Percentiles rank a stretch among this genome's conserved stretches.
Conservation (phyloP, 2,888 invertebrate genomes). For the Parochlus steinenii region DNA sequence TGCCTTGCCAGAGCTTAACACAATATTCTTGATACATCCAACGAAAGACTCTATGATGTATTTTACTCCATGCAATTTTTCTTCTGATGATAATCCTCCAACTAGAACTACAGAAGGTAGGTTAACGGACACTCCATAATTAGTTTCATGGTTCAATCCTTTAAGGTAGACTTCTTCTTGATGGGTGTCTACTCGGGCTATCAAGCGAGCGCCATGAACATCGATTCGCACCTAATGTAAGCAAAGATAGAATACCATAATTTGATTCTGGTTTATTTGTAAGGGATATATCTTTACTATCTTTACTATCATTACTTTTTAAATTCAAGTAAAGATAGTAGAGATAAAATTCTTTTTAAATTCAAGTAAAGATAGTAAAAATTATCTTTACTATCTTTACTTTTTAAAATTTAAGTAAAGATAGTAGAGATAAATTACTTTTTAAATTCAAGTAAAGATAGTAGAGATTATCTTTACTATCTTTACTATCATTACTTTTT, state of each 20-base stretch:
- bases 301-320: too few species aligned
- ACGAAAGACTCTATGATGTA: constrained; percentile 87
- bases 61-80: constrained; percentile 74
- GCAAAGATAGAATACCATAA: too few species aligned
- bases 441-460: too few species aligned
- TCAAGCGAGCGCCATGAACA: constrained; percentile 67
- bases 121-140: constrained; percentile 75
- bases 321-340: too few species aligned
- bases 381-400: too few species aligned
- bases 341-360: too few species aligned
- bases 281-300: neutral
- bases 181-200: constrained; percentile 70
- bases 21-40: constrained; percentile 78
- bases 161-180: constrained; percentile 67
- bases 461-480: too few species aligned
- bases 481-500: too few species aligned
- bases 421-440: too few species aligned
- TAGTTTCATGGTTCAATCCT: constrained; percentile 66
- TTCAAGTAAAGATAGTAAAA: too few species aligned
- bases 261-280: neutral
- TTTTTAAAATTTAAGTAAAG: too few species aligned
- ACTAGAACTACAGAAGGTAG: constrained; percentile 75
- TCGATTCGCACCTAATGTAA: constrained; percentile 52
- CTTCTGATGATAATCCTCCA: constrained; percentile 77
- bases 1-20: constrained; percentile 70